Base-by-base conservation (phyloP, 2,888 invertebrate species). In the Orchesella flavescens region DNA sequence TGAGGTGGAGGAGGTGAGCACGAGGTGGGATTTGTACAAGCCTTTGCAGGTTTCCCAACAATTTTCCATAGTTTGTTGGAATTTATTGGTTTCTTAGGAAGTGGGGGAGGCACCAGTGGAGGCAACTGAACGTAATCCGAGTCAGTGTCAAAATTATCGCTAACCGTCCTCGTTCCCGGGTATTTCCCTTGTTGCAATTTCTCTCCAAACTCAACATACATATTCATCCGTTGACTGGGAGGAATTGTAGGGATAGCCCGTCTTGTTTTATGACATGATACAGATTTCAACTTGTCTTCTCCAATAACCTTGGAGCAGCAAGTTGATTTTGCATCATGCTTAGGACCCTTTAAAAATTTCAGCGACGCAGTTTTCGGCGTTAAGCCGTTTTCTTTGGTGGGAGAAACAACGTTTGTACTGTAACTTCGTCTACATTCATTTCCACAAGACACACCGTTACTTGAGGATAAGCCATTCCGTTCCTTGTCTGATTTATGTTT, bases 81-180 rank as follows among this genome's bases (percentile, higher is more conserved):
- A 46, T 84, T 83, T 57, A 87, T 86, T 3, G 49, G 49, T 76
- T 86, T 86, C 72, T 87, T 86, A 5, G 86, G 87, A 57, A 83
- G 82, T 4, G 87, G 87, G 12, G 84, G 86, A 10, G 85, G 87
- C 75, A 85, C 80, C 12, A 88, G 73, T 7, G 89, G 88, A n/a
- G 90, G 90, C 89, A 96, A 91, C 84, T 96, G 95, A 0, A 96
- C 96, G 89, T 97, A 97, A 90, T 97, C 96, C 43, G 95, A 96
- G 89, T 96, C 95, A 0, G 96, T 96, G 90, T 96, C 96, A 89
- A 96, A 92, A 0, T 95, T 96, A 87, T 94, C 94, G 89, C 96
- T 95, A 57, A 96, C 94, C 0, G 95, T 88, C 57, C 88, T 85
- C 23, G 87, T 87, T 53, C 86, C 83, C 71, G 89, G 86, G 24